phyloP scores from a whole-genome alignment of 2,888 invertebrate genomes.

The Lithophane semibrunnea region DNA sequence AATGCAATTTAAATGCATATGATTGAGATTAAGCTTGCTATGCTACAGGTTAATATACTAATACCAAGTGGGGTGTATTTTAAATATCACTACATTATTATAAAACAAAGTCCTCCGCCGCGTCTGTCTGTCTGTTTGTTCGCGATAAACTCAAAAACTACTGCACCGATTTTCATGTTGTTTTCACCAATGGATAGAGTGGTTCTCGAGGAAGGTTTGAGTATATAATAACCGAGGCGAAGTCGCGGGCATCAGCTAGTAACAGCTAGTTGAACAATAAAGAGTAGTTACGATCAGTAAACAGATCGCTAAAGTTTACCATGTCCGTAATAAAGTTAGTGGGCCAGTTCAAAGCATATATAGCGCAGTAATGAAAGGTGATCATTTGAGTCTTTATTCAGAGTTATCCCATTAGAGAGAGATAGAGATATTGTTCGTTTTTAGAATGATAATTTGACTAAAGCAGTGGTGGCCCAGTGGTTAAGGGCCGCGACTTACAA shows the following conservation, averaged over 20 bases:
- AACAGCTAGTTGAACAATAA: conserved; percentile 14
- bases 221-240: too few species aligned
- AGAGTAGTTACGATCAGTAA: conserved; percentile 25
- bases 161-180: too few species aligned
- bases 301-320: conserved; percentile 31
- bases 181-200: too few species aligned
- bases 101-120: too few species aligned
- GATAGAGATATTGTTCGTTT: not conserved
- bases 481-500: too few species aligned
- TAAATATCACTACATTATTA: conserved; percentile 7
- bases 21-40: not conserved
- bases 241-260: too few species aligned
- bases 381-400: conserved; percentile 15
- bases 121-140: too few species aligned
- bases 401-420: not conserved
- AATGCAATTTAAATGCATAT: too few species aligned
- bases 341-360: conserved; percentile 18
- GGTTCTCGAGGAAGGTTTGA: too few species aligned
- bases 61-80: not conserved
- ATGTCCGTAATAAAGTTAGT: conserved; percentile 23
- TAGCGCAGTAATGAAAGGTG: not conserved
- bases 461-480: not conserved
- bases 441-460: not conserved
- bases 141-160: too few species aligned
- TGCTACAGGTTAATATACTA: not conserved